phyloP scores from a whole-genome alignment of 2,888 invertebrate genomes.

The Hemithea aestivaria region DNA sequence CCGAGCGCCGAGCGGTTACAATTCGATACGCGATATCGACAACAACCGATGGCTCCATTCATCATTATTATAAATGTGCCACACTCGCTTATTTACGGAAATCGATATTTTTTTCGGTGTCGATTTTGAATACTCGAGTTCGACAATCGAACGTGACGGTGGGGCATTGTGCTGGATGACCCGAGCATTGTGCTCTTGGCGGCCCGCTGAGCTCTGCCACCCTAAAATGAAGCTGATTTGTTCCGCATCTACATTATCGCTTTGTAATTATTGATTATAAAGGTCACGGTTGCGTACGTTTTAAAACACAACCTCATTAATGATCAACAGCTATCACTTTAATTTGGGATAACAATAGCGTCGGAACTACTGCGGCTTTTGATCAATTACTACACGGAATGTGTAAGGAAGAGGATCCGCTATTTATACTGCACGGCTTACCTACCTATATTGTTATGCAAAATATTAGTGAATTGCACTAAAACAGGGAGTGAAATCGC shows the following conservation, averaged over 20 bases:
- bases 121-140: slow-evolving; percentile 68
- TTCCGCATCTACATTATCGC: slow-evolving; percentile 64
- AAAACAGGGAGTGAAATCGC: too few relatives aligned
- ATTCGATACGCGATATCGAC: slow-evolving; percentile 73
- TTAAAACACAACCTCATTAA: slow-evolving; percentile 63
- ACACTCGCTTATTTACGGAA: slow-evolving; percentile 79
- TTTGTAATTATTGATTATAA: slow-evolving; percentile 75
- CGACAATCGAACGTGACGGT: slow-evolving; percentile 72
- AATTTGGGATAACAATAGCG: slow-evolving; percentile 52
- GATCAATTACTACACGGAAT: slow-evolving; percentile 35
- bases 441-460: too few relatives aligned
- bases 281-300: slow-evolving; percentile 63
- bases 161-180: slow-evolving; percentile 71
- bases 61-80: slow-evolving; percentile 79
- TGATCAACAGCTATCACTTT: slow-evolving; percentile 51
- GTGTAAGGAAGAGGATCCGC: too few relatives aligned
- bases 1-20: slow-evolving; percentile 56
- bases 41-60: slow-evolving; percentile 70
- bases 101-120: slow-evolving; percentile 79
- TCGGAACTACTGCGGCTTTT: slow-evolving; percentile 42
- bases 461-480: too few relatives aligned
- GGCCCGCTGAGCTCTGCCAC: slow-evolving; percentile 57
- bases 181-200: slow-evolving; percentile 55
- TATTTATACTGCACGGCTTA: too few relatives aligned
- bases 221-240: slow-evolving; percentile 49